These are phyloP conservation scores for Hirundichthys speculiger DNA, from an alignment of 2,113 vertebrate species.

Conservation along the genomic window DNA sequence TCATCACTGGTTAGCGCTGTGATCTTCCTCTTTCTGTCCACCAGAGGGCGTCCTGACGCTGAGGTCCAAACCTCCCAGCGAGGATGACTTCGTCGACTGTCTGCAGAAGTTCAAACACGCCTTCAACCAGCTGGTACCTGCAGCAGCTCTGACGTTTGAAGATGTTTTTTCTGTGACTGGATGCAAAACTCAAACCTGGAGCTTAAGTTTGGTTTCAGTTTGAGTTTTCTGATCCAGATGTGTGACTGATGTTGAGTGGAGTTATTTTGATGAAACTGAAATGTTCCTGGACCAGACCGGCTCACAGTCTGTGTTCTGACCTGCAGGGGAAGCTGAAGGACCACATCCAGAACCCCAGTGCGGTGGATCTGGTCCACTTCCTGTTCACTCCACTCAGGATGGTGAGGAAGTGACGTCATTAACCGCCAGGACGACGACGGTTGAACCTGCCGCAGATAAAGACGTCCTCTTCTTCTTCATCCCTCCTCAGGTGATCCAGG, in stretches of 20 bases:
- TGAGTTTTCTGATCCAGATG: too few species aligned
- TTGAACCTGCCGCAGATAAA: too few species aligned
- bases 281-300: too few species aligned
- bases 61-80: conserved; percentile 88
- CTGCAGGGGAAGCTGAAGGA: conserved; percentile 88
- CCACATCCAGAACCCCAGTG: conserved; percentile 96
- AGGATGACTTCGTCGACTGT: conserved; percentile 93
- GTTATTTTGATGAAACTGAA: too few species aligned
- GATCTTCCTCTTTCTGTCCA: too few species aligned
- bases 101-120: conserved; percentile 98
- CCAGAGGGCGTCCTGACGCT: conserved; percentile 96
- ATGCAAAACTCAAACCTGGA: too few species aligned
- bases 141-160: background rate
- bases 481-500: conserved; percentile 87
- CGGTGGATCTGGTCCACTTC: conserved; percentile 92
- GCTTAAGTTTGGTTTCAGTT: too few species aligned
- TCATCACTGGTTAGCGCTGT: too few species aligned
- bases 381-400: conserved; percentile 93
- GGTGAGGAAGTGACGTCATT: conserved; percentile 65
- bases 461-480: conserved; percentile 46
- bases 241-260: too few species aligned
- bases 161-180: too few species aligned
- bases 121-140: conserved; percentile 93
- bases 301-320: background rate
- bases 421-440: background rate